Conservation (phyloP, 2,888 invertebrate species). For the Poecilobothrus nobilitatus region DNA sequence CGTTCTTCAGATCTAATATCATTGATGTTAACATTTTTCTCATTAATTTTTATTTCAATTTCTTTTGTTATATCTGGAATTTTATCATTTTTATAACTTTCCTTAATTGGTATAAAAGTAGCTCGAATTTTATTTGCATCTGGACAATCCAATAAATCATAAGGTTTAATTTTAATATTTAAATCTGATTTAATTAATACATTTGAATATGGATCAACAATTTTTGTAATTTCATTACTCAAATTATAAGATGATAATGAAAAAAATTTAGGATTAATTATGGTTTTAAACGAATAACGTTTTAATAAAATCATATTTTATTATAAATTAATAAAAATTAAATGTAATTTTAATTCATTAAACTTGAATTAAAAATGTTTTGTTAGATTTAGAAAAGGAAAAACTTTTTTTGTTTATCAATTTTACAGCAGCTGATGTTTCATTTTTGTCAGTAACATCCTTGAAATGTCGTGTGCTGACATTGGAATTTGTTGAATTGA, state of each 20-base stretch:
- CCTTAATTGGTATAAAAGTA: background rate
- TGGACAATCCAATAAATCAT: slow-evolving; percentile 22
- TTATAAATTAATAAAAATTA: background rate
- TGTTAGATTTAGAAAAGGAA: background rate
- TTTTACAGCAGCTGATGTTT: background rate
- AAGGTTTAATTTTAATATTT: slow-evolving; percentile 18
- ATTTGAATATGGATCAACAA: slow-evolving; percentile 19
- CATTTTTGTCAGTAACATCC: no score
- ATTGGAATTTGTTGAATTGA: background rate
- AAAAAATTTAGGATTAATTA: background rate
- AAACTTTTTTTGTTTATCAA: background rate
- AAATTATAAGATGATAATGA: background rate
- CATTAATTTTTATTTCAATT: slow-evolving; percentile 12
- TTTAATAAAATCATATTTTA: background rate
- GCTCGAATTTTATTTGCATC: slow-evolving; percentile 20
- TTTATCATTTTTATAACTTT: background rate
- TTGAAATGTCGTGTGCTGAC: background rate
- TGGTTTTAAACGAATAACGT: background rate
- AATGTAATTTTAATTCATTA: background rate
- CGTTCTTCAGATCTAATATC: slow-evolving; percentile 21
- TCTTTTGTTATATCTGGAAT: slow-evolving; percentile 13
- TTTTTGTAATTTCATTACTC: slow-evolving; percentile 14
- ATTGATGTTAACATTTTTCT: slow-evolving; percentile 3
- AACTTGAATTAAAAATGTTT: background rate
- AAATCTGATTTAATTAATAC: slow-evolving; percentile 19